These are phyloP conservation scores for Capromys pilorides DNA, from an alignment of 2,797 vertebrate species.

Conservation along the genomic window DNA sequence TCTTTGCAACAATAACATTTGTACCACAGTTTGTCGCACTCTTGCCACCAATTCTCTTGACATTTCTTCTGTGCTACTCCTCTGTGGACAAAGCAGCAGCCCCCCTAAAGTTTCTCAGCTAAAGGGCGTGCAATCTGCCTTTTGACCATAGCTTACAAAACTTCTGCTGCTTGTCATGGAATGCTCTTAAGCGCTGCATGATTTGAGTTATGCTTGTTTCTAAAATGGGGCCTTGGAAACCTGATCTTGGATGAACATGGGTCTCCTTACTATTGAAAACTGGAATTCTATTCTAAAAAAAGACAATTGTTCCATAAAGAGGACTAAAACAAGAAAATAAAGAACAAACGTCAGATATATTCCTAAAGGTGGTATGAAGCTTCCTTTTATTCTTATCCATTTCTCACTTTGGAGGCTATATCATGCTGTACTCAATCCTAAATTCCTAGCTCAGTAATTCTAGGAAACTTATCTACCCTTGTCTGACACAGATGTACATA, in stretches of 20 bases:
- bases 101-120: constrained; percentile 63
- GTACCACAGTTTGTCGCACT: not conserved
- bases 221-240: constrained; percentile 77
- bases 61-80: constrained; percentile 45
- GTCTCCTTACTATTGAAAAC: constrained; percentile 68
- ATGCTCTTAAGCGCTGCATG: constrained; percentile 76
- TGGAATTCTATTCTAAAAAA: constrained; percentile 66
- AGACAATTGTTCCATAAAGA: constrained; percentile 65
- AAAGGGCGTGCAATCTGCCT: constrained; percentile 67
- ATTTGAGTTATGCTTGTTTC: constrained; percentile 77
- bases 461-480: not conserved
- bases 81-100: constrained; percentile 63
- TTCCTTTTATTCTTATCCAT: not conserved
- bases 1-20: constrained; percentile 26
- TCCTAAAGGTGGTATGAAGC: constrained; percentile 22
- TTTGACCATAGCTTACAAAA: constrained; percentile 73
- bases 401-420: not conserved
- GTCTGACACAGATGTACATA: not conserved
- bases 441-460: constrained; percentile 44
- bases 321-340: constrained; percentile 46
- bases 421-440: not conserved
- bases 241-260: constrained; percentile 65
- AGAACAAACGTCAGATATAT: constrained; percentile 52
- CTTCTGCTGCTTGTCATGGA: constrained; percentile 73
- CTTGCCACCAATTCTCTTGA: constrained; percentile 32